Evolutionary conservation across 2,113 vertebrate genomes (phyloP), one percentile per base, ranked within the genome.

Genomic region (Crocuta crocuta): DNA sequence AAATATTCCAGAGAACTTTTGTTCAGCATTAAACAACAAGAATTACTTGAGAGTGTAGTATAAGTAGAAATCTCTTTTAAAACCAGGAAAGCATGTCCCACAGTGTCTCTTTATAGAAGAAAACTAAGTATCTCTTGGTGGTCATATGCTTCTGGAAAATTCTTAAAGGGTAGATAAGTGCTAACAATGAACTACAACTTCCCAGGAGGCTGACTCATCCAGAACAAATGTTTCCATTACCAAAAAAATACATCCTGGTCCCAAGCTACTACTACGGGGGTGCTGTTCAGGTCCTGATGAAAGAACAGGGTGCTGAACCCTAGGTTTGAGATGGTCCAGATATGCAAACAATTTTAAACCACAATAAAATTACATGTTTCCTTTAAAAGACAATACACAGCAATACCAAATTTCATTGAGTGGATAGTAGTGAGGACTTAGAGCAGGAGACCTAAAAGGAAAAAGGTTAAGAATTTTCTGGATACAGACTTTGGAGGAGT

Each of bases 51-150:
- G 31, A 85, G 10, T 10, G 68, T 10, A 2, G 6, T 61, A 9
- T n/a, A 97, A 81, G 23, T 26, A 81, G 35, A 88, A 94, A 87
- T 63, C 4, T 68, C 73, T 89, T 86, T 89, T 93, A 63, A 55
- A 95, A 80, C 1, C 24, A 74, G 15, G 23, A 35, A 1, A 90
- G 3, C 7, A 53, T 45, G 10, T 65, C 10, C 10, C 48, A 26
- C 80, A 92, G 63, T 70, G n/a, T 21, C 58, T 95, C 11, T 84
- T 15, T 74, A 84, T 35, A 80, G 26, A 93, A 93, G 24, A 28
- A 93, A 97, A 58, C 17, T 24, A 84, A 90, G 4, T 78, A 65
- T 66, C 33, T 92, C 28, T 93, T n/a, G 0, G 26, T 70, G 68
- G 31, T 81, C n/a, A 76, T 17, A 28, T 23, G 19, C 35, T 91